Base-by-base conservation (phyloP, 2,797 vertebrate genomes). In the Pantherophis vulpinus region DNA sequence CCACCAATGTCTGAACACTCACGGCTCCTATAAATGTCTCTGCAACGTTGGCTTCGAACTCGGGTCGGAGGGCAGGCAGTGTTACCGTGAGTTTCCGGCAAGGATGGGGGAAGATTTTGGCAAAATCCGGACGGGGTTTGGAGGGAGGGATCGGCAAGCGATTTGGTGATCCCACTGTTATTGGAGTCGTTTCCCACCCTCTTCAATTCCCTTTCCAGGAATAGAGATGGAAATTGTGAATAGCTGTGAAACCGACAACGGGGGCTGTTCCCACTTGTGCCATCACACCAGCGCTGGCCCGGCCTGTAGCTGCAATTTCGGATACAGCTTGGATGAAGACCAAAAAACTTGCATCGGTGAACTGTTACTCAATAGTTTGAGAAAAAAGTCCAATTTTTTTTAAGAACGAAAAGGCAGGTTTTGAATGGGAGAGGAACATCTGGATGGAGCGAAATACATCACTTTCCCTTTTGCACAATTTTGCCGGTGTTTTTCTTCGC, bases 221-320 rank as follows among this genome's bases (percentile, higher is more conserved):
- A 99, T 99, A 14, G 99, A 99, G 96, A 99, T 99, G 99, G 99
- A 99, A 97, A 99, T 99, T 0, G 98, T 99, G 66, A 99, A 99
- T 97, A 99, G 99, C 97, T 99, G 99, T 0, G 99, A 99, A 95
- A 95, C 94, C 63, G 96, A 95, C 97, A 99, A 99, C 0, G 99
- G 99, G 0, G 99, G 99, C 94, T 99, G 99, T 51, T 99, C 99
- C 0, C 99, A 99, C 0, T 92, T 97, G 55, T 99, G 99, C 96
- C 98, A 98, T 58, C 99, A 99, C 97, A 98, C 97, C 91, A 98
- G 98, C 92, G 54, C 92, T 0, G 99, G 99, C 2, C 99, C 99
- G 0, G 95, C 96, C 91, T 99, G 99, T 93, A 97, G 98, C 96
- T 99, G 99, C 94, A 98, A 99, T 95, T 98, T 96, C 0, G 99